Evolutionary conservation across 2,113 vertebrate species (phyloP).

Genomic region (Chlamydotis undulata): DNA sequence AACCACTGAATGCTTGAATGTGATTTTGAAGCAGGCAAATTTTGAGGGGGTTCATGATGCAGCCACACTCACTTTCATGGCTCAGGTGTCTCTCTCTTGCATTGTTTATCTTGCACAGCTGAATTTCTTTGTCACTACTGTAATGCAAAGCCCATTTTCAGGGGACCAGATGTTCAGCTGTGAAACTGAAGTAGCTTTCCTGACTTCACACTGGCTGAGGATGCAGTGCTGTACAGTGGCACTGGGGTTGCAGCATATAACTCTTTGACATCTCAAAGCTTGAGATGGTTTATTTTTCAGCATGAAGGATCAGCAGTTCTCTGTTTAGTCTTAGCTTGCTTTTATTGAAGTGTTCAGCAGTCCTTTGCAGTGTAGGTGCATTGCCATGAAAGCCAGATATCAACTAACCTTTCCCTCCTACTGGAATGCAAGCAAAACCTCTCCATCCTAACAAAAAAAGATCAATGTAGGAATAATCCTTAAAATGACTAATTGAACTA

Average conservation of each 20-base stretch:
- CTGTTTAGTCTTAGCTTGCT: background rate
- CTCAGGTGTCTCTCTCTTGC: background rate
- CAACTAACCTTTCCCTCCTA: background rate
- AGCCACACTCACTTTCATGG: background rate
- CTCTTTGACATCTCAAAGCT: background rate
- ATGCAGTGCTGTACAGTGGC: background rate
- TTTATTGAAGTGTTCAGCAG: background rate
- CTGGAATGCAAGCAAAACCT: slow-evolving; percentile 14
- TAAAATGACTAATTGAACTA: background rate
- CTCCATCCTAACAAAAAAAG: background rate
- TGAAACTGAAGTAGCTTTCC: background rate
- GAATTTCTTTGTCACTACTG: background rate
- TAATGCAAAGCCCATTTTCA: background rate
- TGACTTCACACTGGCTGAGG: background rate
- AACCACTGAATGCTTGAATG: background rate
- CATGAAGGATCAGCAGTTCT: background rate
- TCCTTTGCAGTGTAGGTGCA: background rate
- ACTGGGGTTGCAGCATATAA: background rate
- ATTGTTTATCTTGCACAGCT: background rate
- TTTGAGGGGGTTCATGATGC: background rate
- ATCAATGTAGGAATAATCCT: background rate
- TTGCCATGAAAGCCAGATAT: background rate
- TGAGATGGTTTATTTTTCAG: background rate
- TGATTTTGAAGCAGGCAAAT: background rate
- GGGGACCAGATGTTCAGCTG: background rate